Evolutionary conservation across 2,113 vertebrate genomes (phyloP).

Genomic region (Arvicanthis niloticus): DNA sequence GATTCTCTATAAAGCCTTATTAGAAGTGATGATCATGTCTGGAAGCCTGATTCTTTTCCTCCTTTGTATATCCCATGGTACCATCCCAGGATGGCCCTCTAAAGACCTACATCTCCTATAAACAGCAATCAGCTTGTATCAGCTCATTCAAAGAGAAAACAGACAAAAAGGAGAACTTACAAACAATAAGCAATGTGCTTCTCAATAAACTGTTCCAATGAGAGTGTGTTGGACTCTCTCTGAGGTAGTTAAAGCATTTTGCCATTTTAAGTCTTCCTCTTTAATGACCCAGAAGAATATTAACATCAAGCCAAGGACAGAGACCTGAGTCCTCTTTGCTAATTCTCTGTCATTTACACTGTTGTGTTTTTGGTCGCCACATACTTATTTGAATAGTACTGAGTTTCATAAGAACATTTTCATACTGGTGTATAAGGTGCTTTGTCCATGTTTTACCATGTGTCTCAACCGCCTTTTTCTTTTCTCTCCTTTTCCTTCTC

Average conservation of each 20-base stretch:
- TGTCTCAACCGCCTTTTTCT: neutral
- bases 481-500: neutral
- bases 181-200: slow-evolving; percentile 14
- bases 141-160: neutral
- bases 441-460: neutral
- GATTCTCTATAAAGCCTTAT: slow-evolving; percentile 9
- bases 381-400: neutral
- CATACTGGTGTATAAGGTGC: neutral
- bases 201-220: neutral
- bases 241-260: neutral
- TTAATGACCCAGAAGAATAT: slow-evolving; percentile 11
- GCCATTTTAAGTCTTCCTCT: neutral
- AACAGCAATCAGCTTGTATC: neutral
- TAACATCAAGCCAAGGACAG: neutral
- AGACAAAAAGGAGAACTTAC: neutral
- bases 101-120: neutral
- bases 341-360: neutral
- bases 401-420: neutral
- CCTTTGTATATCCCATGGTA: neutral
- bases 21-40: neutral
- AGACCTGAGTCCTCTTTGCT: neutral
- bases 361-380: neutral
- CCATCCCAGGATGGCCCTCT: neutral
- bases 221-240: neutral
- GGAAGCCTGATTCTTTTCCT: neutral